Evolutionary conservation across 2,888 invertebrate species (phyloP).

Genomic region (Volucella zonaria): DNA sequence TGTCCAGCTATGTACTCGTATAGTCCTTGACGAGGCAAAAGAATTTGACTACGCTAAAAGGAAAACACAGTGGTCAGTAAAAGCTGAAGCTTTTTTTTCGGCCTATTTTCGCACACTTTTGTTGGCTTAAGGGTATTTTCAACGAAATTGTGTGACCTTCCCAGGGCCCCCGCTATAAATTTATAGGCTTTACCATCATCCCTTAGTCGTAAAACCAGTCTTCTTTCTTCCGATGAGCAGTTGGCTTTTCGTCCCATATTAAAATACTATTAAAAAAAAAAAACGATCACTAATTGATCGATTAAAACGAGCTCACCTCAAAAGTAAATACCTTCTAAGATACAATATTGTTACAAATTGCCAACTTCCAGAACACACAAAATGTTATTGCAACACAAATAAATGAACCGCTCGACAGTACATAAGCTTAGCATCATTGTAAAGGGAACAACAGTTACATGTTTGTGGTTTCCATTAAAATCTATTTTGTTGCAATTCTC

Average conservation of each 20-base stretch:
- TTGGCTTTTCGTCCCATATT: conserved; percentile 17
- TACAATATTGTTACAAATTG: conserved; percentile 9
- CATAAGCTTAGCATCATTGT: conserved; percentile 23
- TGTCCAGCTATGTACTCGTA: neutral
- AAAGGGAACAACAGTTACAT: conserved; percentile 11
- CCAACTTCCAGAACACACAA: conserved; percentile 22
- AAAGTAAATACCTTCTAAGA: conserved; percentile 9
- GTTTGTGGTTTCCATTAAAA: conserved; percentile 1
- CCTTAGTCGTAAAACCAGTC: neutral
- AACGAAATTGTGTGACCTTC: conserved; percentile 9
- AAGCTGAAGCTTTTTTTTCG: neutral
- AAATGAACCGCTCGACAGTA: conserved; percentile 17
- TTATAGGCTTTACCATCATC: conserved; percentile 13
- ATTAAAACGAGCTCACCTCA: conserved; percentile 18
- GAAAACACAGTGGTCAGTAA: conserved; percentile 1
- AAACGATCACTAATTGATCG: neutral
- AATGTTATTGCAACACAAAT: conserved; percentile 24
- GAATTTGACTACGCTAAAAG: conserved; percentile 3
- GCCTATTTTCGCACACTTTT: neutral
- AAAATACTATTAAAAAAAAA: conserved; percentile 17
- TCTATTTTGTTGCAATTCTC: conserved; percentile 12
- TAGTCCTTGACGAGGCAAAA: conserved; percentile 11
- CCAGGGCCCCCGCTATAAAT: conserved; percentile 19
- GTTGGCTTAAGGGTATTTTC: conserved; percentile 3
- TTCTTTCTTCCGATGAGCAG: conserved; percentile 12